These are phyloP conservation scores for Crioceris asparagi DNA, from an alignment of 2,888 invertebrate species.

Conservation along the genomic window DNA sequence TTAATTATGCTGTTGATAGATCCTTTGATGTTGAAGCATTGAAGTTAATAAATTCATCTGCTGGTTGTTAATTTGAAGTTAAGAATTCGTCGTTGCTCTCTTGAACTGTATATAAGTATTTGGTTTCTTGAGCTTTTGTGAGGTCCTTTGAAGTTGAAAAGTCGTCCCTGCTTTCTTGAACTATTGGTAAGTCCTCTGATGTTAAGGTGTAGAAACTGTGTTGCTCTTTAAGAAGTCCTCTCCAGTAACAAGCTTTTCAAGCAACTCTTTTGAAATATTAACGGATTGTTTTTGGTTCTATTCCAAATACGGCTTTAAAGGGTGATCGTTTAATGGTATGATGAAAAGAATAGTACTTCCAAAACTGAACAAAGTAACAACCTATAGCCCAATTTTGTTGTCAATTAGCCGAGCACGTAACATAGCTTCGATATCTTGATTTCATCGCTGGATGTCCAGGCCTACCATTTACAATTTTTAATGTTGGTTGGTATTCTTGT, in stretches of 20 bases:
- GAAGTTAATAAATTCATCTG: constrained; percentile 9
- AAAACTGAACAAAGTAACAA: constrained; percentile 7
- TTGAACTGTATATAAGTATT: too few species aligned
- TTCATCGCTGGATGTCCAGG: not conserved
- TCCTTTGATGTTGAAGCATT: not conserved
- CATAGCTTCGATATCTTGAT: constrained; percentile 4
- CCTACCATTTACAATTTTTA: constrained; percentile 1
- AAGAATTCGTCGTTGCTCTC: too few species aligned
- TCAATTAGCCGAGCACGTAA: constrained; percentile 6
- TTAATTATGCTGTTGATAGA: constrained; percentile 5
- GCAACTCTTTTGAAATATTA: constrained; percentile 3
- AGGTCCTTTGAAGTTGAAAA: too few species aligned
- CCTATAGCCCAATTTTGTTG: constrained; percentile 5
- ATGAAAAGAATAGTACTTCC: constrained; percentile 1
- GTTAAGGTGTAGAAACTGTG: constrained; percentile 2
- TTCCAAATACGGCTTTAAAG: constrained; percentile 1
- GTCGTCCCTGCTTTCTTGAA: not conserved
- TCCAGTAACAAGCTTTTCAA: constrained; percentile 8
- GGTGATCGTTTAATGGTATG: constrained; percentile 3
- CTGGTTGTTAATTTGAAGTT: constrained; percentile 2
- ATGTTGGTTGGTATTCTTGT: not conserved
- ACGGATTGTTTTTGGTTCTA: not conserved
- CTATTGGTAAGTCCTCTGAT: constrained; percentile 1
- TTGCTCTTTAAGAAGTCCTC: constrained; percentile 7
- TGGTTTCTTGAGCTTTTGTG: too few species aligned